Percentiles rank a stretch among this genome's conserved stretches.
phyloP scores from a whole-genome alignment of 2,888 invertebrate genomes.

The Spodoptera exigua region DNA sequence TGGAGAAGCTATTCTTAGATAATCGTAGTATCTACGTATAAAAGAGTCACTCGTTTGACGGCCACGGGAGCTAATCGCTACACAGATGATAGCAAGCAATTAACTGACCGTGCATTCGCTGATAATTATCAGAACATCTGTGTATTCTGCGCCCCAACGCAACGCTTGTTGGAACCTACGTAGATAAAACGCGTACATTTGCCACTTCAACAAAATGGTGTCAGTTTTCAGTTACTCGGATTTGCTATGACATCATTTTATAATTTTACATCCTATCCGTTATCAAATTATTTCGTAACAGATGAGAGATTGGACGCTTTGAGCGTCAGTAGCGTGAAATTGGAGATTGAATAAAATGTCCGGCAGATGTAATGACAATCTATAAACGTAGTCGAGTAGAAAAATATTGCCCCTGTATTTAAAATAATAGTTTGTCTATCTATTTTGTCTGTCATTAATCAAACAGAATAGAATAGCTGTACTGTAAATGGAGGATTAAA shows the following conservation, averaged over 20 bases:
- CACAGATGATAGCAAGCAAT: constrained; percentile 50
- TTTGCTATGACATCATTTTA: constrained; percentile 35
- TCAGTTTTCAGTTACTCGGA: constrained; percentile 6
- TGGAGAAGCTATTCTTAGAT: constrained; percentile 35
- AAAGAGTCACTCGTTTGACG: constrained; percentile 35
- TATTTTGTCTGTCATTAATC: no score
- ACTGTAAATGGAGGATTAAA: neutral
- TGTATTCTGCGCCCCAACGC: constrained; percentile 49
- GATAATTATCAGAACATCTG: constrained; percentile 53
- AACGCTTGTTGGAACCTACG: no score
- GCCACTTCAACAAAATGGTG: constrained; percentile 1
- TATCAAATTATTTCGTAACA: constrained; percentile 6
- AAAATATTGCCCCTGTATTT: no score
- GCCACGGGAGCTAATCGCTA: constrained; percentile 43
- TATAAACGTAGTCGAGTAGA: no score
- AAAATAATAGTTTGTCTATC: no score
- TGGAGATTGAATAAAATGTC: neutral
- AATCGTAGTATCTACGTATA: constrained; percentile 32
- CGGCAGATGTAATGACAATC: no score
- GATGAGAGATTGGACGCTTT: neutral
- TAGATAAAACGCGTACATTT: constrained; percentile 40
- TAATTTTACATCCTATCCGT: constrained; percentile 5
- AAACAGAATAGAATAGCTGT: no score
- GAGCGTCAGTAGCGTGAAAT: constrained; percentile 1
- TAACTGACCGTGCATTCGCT: constrained; percentile 56